These are phyloP conservation scores for Sesamia nonagrioides DNA, from an alignment of 1,140 invertebrate genomes.

Conservation along the genomic window DNA sequence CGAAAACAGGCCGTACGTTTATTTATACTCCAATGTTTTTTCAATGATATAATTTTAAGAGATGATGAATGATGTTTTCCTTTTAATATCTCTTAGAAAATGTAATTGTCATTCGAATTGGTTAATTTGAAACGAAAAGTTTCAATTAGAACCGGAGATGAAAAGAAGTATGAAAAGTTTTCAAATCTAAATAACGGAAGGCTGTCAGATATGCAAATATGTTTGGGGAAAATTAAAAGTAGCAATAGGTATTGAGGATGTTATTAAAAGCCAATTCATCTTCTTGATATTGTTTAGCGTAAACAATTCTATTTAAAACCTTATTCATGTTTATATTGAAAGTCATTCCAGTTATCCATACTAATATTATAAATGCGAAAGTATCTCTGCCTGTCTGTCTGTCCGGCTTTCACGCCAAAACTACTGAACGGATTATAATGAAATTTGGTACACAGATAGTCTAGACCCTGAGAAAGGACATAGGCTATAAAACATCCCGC, in stretches of 20 bases:
- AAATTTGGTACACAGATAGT: no score
- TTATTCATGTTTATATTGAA: no score
- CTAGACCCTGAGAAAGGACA: no score
- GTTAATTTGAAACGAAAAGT: constrained; percentile 12
- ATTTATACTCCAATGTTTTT: constrained; percentile 26
- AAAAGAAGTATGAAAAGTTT: constrained; percentile 13
- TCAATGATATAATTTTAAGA: neutral
- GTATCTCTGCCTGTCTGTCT: no score
- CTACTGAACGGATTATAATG: no score
- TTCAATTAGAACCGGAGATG: neutral
- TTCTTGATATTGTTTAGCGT: no score
- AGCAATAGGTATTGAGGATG: neutral
- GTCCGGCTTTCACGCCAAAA: no score
- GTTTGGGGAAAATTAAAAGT: neutral
- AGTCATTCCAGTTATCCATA: no score
- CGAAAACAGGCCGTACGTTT: constrained; percentile 7
- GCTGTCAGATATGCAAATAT: constrained; percentile 4
- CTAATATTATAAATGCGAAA: no score
- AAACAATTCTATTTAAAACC: no score
- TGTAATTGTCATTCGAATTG: constrained; percentile 9
- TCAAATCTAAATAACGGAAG: neutral
- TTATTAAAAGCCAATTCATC: neutral
- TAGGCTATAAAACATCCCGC: no score
- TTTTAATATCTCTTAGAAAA: constrained; percentile 8
- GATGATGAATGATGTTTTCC: neutral